These are phyloP conservation scores for Dicrurus megarhynchus DNA, from an alignment of 2,113 vertebrate genomes.

Conservation along the genomic window DNA sequence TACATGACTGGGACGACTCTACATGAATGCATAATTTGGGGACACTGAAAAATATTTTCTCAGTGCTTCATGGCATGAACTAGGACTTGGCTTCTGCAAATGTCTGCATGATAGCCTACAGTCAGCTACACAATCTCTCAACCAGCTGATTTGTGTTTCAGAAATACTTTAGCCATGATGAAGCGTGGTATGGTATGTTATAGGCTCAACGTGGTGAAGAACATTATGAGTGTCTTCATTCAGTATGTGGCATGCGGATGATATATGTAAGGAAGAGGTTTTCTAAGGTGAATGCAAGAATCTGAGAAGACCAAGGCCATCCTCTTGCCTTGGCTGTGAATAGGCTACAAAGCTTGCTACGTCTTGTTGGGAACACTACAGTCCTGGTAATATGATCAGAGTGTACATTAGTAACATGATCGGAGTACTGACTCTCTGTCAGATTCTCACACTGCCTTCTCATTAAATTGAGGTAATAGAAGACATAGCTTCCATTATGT, in stretches of 20 bases:
- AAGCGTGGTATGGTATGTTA: neutral
- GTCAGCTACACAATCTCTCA: neutral
- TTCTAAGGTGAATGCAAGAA: neutral
- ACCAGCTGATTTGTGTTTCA: neutral
- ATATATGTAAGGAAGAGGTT: neutral
- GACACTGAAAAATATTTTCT: neutral
- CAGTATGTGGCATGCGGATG: neutral
- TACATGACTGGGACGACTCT: neutral
- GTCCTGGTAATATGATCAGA: neutral
- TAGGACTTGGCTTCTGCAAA: neutral
- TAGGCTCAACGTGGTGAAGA: neutral
- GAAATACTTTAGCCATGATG: neutral
- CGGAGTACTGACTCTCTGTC: neutral
- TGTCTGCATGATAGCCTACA: neutral
- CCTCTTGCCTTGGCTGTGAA: neutral
- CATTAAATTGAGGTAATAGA: neutral
- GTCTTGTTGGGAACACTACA: neutral
- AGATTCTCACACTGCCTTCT: neutral
- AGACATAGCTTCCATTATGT: neutral
- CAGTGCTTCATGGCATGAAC: neutral
- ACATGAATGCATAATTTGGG: neutral
- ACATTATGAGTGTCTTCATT: neutral
- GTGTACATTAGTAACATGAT: neutral
- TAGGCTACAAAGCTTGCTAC: neutral
- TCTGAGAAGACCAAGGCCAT: neutral